Conservation (phyloP, 2,888 invertebrate genomes). For the Acleris laterana region DNA sequence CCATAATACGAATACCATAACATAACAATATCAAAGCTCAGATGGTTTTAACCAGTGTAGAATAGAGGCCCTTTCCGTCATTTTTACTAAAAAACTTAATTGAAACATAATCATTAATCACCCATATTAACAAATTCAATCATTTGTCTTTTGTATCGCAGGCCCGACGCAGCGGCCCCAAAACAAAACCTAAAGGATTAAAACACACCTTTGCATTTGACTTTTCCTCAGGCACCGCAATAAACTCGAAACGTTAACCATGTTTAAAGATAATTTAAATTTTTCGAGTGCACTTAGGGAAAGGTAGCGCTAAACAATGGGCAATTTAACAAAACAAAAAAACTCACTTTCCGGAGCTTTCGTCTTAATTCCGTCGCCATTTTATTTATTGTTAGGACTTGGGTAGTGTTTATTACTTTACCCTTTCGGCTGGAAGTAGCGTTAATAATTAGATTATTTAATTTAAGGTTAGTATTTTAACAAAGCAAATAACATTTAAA, state of each 20-base stretch:
- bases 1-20: no score
- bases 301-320: constrained; percentile 20
- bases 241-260: constrained; percentile 13
- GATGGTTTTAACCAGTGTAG: no score
- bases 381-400: constrained; percentile 16
- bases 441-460: not conserved
- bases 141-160: no score
- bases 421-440: not conserved
- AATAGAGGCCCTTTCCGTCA: no score
- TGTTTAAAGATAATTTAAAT: constrained; percentile 20
- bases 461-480: no score
- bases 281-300: constrained; percentile 22
- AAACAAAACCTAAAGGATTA: no score
- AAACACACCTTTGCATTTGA: not conserved
- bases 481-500: no score
- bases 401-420: constrained; percentile 11
- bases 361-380: constrained; percentile 26
- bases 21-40: no score
- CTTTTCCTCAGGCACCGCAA: not conserved
- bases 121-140: no score
- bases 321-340: constrained; percentile 27
- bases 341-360: constrained; percentile 20
- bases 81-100: no score
- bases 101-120: no score
- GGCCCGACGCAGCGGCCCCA: no score